Evolutionary conservation across 2,797 vertebrate species (phyloP).

Genomic region (Falco biarmicus): DNA sequence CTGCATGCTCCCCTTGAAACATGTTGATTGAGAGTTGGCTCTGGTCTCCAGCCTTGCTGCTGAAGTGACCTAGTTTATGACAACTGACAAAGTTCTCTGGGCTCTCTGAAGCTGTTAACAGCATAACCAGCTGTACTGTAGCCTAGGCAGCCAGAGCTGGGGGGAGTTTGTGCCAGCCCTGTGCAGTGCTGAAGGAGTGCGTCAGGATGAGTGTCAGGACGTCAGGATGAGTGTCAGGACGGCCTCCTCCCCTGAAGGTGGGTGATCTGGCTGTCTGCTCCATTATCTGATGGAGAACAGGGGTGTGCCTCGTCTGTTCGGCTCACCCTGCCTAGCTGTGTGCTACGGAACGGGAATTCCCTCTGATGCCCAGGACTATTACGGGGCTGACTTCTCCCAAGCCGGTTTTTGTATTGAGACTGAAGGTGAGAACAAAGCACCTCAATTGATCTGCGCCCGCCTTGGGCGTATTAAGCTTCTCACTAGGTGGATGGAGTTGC

Average conservation of each 20-base stretch:
- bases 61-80: conserved; percentile 19
- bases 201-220: neutral
- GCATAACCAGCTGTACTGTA: neutral
- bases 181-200: neutral
- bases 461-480: neutral
- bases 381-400: neutral
- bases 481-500: neutral
- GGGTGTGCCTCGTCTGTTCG: neutral
- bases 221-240: neutral
- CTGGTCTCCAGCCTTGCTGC: neutral
- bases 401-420: neutral
- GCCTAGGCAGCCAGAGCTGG: neutral
- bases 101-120: neutral
- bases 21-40: neutral
- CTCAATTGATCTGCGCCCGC: neutral
- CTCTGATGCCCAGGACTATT: neutral
- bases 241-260: neutral
- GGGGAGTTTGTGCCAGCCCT: neutral
- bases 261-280: neutral
- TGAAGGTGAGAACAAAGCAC: neutral
- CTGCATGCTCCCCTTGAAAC: neutral
- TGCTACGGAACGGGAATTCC: neutral
- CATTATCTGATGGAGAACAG: neutral
- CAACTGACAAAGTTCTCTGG: neutral
- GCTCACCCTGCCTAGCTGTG: neutral